A percentile compares a stretch with the other conserved stretches of the same genome.
Conservation (phyloP, 2,888 invertebrate genomes). For the Metopia argyrocephala region DNA sequence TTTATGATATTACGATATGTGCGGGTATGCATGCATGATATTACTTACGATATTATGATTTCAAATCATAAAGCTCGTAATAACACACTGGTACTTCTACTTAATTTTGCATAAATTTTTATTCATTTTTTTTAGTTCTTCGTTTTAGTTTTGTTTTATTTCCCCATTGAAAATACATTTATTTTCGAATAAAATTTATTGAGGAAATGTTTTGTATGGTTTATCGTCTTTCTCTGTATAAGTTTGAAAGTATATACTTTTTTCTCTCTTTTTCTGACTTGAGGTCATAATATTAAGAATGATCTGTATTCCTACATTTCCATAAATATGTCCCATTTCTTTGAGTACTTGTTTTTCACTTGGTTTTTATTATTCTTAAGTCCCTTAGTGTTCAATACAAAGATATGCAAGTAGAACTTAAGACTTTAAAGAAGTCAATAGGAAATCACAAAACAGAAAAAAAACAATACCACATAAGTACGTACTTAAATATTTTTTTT, state of each 20-base stretch:
- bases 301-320: constrained; percentile 24
- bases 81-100: too few relatives aligned
- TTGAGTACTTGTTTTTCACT: background rate
- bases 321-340: constrained; percentile 13
- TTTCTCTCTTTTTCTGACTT: constrained; percentile 23
- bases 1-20: constrained; percentile 16
- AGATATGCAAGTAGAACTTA: background rate
- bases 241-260: background rate
- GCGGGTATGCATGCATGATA: constrained; percentile 61
- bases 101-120: constrained; percentile 40
- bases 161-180: background rate
- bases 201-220: constrained; percentile 46
- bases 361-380: background rate
- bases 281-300: constrained; percentile 48
- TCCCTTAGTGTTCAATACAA: too few relatives aligned
- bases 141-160: background rate
- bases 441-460: background rate
- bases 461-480: background rate
- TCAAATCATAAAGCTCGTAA: constrained; percentile 27
- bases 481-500: too few relatives aligned
- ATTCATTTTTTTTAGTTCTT: background rate
- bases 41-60: constrained; percentile 48
- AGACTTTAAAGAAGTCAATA: background rate
- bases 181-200: constrained; percentile 34
- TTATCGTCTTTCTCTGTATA: background rate